Base-by-base conservation (phyloP, 2,888 invertebrate genomes). In the Colostygia pectinataria region DNA sequence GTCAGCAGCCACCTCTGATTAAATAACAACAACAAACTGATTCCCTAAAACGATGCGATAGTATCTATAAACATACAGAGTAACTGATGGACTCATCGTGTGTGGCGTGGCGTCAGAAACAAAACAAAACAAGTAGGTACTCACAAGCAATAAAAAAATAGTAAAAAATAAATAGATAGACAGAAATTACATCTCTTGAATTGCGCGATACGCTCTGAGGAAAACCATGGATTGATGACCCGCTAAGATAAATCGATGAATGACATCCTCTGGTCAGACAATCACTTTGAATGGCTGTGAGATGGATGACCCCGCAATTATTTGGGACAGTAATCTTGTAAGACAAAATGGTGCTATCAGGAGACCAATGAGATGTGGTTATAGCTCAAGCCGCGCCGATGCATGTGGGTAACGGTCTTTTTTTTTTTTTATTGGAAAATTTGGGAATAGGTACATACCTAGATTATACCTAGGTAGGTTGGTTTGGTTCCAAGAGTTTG, bases 301-400 rank as follows among this genome's bases (percentile, higher is more conserved):
- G 63, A 68, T 60, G 54, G 48, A 68, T 68, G 57, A 58, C 53
- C 47, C 23, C 55, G 43, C 57, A 56, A 66, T 57, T 42, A 52
- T 46, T 44, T 39, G 6, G 34, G 59, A 62, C 65, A 60, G 59
- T 61, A 56, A 62, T 60, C 62, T 43, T 37, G 58, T 55, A 53
- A 38, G 37, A 41, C 51, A 44, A 46, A 47, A 55, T 52, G 29
- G 27, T 27, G 25, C 25, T 18, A 42, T 48, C 37, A 49, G 39
- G 13, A 46, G 13, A 12, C 41, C 13, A 34, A 38, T 18, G 9
- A 27, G 20, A 33, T 5, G 18, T 18, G 15, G 32, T 15, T n/a
- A 42, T 33, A 34, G 34, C 31, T 29, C 34, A 34, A n/a, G n/a
- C n/a, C n/a, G n/a, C n/a, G n/a, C n/a, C n/a, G n/a, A n/a, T n/a